Evolutionary conservation across 2,797 vertebrate species (phyloP).

Genomic region (Petrocephalus schoutedeni): DNA sequence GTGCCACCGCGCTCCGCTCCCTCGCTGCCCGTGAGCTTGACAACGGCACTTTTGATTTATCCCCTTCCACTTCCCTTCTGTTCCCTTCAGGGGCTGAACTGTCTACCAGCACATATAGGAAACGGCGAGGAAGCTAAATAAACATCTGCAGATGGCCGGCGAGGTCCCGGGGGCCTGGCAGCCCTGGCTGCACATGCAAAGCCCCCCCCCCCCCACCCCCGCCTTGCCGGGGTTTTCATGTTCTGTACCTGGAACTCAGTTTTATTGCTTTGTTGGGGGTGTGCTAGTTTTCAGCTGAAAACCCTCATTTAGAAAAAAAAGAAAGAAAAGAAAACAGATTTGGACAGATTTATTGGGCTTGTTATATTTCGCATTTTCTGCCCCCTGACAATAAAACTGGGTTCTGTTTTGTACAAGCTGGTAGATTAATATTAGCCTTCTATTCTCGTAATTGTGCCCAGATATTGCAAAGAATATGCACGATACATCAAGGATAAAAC

Average conservation of each 20-base stretch:
- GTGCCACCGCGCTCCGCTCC: slow-evolving; percentile 34
- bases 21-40: slow-evolving; percentile 40
- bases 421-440: slow-evolving; percentile 27
- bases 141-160: slow-evolving; percentile 27
- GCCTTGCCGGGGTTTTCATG: slow-evolving; percentile 38
- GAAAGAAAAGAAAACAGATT: slow-evolving; percentile 50
- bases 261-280: slow-evolving; percentile 60
- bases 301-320: slow-evolving; percentile 45
- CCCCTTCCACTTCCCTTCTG: slow-evolving; percentile 38
- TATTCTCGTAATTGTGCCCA: neutral
- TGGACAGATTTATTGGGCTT: slow-evolving; percentile 54
- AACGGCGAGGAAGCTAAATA: slow-evolving; percentile 26
- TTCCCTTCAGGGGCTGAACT: slow-evolving; percentile 28
- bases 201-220: slow-evolving; percentile 21
- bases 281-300: slow-evolving; percentile 55
- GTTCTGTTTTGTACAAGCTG: slow-evolving; percentile 45
- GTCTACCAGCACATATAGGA: slow-evolving; percentile 37
- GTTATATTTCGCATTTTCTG: slow-evolving; percentile 7
- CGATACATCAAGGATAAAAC: neutral
- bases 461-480: neutral
- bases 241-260: slow-evolving; percentile 54
- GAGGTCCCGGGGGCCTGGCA: slow-evolving; percentile 35
- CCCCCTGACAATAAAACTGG: neutral
- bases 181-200: slow-evolving; percentile 56
- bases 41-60: slow-evolving; percentile 34